Evolutionary conservation across 2,797 vertebrate genomes (phyloP).

Genomic region (Mormyrus proboscirostris): DNA sequence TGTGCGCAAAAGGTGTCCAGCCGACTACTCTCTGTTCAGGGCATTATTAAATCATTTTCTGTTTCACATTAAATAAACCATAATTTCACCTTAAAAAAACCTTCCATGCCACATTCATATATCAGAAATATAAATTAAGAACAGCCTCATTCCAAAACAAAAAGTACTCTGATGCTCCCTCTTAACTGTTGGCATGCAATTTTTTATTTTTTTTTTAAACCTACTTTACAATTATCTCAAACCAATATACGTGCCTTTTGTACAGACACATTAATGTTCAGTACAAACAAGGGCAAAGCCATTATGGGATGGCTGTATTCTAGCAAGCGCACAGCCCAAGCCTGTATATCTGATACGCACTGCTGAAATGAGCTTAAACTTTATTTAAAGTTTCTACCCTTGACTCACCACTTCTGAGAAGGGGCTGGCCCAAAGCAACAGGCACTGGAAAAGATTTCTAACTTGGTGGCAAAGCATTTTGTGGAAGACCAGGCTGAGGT

Average conservation of each 20-base stretch:
- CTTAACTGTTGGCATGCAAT: neutral
- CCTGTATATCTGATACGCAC: neutral
- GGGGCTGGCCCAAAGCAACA: neutral
- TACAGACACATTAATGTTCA: neutral
- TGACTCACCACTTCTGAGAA: slow-evolving; percentile 13
- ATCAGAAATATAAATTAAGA: neutral
- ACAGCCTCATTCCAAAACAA: neutral
- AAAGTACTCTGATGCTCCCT: neutral
- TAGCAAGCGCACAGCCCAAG: neutral
- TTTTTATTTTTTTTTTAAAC: neutral
- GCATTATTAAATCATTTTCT: neutral
- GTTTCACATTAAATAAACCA: neutral
- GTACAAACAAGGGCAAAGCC: neutral
- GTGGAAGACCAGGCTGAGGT: neutral
- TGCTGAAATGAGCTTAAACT: neutral
- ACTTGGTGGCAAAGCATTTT: neutral
- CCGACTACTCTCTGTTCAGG: neutral
- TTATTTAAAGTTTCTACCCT: neutral
- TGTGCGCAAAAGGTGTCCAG: neutral
- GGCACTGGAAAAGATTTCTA: neutral
- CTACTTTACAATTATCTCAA: neutral
- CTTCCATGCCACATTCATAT: neutral
- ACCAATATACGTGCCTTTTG: neutral
- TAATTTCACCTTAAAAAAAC: neutral
- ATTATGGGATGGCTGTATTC: neutral